Percentiles rank a stretch among this genome's conserved stretches.
phyloP scores from a whole-genome alignment of 2,113 vertebrate genomes.

The Parotia lawesii region DNA sequence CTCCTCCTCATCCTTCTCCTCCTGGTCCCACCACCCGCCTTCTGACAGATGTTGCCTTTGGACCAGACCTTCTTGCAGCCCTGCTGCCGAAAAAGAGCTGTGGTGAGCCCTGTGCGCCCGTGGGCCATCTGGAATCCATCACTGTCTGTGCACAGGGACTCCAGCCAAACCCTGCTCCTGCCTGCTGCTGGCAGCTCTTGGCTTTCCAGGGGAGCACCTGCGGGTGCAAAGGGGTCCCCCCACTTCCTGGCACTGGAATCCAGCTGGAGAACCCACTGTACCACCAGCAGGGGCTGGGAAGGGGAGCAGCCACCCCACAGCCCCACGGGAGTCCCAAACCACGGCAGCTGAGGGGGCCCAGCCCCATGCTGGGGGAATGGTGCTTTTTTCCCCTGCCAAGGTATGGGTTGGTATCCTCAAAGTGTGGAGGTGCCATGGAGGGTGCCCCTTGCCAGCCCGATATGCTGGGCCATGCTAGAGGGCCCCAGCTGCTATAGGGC shows the following conservation, averaged over 20 bases:
- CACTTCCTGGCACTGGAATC: not conserved
- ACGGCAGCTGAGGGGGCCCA: not conserved
- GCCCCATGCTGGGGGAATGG: accelerated
- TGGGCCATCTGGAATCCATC: constrained; percentile 55
- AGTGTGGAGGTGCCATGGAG: accelerated
- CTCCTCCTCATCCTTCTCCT: not conserved
- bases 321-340: accelerated
- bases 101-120: not conserved
- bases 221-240: not conserved
- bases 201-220: not conserved
- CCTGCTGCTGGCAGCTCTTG: not conserved
- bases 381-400: no score
- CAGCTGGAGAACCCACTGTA: accelerated
- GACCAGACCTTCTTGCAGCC: not conserved
- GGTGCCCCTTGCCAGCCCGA: not conserved
- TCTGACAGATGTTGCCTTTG: constrained; percentile 54
- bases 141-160: not conserved
- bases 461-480: accelerated
- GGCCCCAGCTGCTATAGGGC: not conserved
- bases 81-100: not conserved
- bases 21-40: not conserved
- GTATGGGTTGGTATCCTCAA: not conserved
- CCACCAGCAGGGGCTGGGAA: not conserved
- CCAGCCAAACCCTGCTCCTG: not conserved
- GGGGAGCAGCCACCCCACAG: not conserved